These are phyloP conservation scores for Noctua comes DNA, from an alignment of 2,888 invertebrate species.

Conservation along the genomic window DNA sequence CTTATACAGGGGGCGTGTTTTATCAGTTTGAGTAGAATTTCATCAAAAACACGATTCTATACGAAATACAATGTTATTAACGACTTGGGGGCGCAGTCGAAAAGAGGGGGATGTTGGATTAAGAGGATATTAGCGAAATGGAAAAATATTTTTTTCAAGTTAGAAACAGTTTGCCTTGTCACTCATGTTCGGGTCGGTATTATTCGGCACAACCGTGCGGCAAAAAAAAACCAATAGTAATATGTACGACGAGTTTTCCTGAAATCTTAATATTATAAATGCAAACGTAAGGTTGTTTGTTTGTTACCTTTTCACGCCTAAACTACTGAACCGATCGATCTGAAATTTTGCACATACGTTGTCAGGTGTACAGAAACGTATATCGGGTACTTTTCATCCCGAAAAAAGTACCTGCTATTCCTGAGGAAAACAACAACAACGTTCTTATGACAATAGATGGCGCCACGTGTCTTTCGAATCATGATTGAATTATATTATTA, in stretches of 20 bases:
- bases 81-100: neutral
- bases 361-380: no score
- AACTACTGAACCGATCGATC: no score
- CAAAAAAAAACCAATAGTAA: neutral
- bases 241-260: neutral
- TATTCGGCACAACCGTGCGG: neutral
- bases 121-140: neutral
- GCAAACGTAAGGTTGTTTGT: no score
- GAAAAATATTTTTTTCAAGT: neutral
- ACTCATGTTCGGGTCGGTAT: neutral
- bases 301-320: no score
- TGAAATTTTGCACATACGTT: no score
- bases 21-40: slow-evolving; percentile 34
- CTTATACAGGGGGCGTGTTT: slow-evolving; percentile 33
- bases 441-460: no score
- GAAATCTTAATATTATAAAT: neutral
- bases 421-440: no score
- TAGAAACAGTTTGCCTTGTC: neutral
- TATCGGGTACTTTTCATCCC: no score
- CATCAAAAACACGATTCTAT: slow-evolving; percentile 54
- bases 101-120: neutral
- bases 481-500: no score
- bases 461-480: no score
- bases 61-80: slow-evolving; percentile 17
- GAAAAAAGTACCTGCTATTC: no score